Conservation (phyloP, 2,888 invertebrate genomes). For the Cyclophora albipunctata region DNA sequence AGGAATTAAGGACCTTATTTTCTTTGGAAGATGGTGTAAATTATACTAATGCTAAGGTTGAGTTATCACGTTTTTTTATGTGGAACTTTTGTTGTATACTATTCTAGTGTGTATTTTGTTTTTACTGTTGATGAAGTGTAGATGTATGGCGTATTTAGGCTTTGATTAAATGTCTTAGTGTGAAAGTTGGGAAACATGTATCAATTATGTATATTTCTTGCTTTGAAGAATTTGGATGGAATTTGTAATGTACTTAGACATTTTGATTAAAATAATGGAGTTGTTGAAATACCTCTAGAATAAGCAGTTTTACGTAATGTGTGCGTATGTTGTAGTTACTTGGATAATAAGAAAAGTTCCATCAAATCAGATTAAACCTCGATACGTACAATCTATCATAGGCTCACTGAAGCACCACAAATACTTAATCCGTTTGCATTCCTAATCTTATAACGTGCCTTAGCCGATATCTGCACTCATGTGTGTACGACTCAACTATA, state of each 20-base stretch:
- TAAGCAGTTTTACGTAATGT: neutral
- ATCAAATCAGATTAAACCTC: constrained; percentile 51
- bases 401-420: constrained; percentile 66
- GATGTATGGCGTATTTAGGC: too few species aligned
- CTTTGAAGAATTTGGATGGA: too few species aligned
- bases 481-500: neutral
- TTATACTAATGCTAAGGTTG: too few species aligned
- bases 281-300: too few species aligned
- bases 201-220: too few species aligned
- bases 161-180: too few species aligned
- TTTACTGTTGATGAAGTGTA: neutral
- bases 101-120: too few species aligned
- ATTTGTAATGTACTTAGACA: too few species aligned
- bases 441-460: constrained; percentile 73
- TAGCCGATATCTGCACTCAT: constrained; percentile 37
- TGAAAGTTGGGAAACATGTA: too few species aligned
- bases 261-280: too few species aligned
- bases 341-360: constrained; percentile 20
- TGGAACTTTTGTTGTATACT: too few species aligned
- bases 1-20: constrained; percentile 83
- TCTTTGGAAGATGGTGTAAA: constrained; percentile 1
- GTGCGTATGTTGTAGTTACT: neutral
- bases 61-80: too few species aligned
- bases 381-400: constrained; percentile 31
- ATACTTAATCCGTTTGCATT: constrained; percentile 67